phyloP scores from a whole-genome alignment of 2,888 invertebrate species.

The Caenorhabditis uteleia region DNA sequence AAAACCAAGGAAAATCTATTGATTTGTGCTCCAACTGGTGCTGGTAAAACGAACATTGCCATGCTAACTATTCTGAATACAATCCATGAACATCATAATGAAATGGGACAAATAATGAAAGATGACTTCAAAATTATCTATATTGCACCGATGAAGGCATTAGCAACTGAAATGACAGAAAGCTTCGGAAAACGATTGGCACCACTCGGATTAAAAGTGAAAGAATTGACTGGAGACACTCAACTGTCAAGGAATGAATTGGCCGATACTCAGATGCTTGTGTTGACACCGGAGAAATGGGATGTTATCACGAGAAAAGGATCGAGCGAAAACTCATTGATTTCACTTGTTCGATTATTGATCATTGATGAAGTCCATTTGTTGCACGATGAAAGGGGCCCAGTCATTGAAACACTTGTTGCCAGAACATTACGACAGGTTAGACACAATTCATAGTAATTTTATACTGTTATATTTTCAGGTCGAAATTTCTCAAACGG shows the following conservation, averaged over 20 bases:
- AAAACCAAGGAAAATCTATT: conserved; percentile 93
- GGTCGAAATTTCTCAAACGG: conserved; percentile 75
- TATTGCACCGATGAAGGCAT: conserved; percentile 98
- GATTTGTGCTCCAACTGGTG: conserved; percentile 97
- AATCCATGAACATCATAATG: conserved; percentile 82
- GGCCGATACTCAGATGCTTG: conserved; percentile 92
- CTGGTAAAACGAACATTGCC: conserved; percentile 96
- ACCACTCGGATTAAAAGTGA: conserved; percentile 80
- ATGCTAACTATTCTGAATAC: conserved; percentile 89
- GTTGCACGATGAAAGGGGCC: conserved; percentile 93
- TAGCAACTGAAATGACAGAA: conserved; percentile 96
- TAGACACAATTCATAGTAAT: not conserved
- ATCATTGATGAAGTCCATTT: conserved; percentile 92
- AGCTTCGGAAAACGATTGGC: conserved; percentile 79
- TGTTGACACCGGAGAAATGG: conserved; percentile 99
- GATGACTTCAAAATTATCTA: conserved; percentile 97
- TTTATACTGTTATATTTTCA: conserved; percentile 39
- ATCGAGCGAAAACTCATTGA: conserved; percentile 84
- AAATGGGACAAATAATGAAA: conserved; percentile 81
- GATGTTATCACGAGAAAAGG: conserved; percentile 94
- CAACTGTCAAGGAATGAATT: conserved; percentile 92
- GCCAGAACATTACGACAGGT: conserved; percentile 89
- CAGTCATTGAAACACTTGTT: conserved; percentile 94
- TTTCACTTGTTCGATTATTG: conserved; percentile 86
- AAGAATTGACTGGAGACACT: conserved; percentile 97